Conservation (phyloP, 2,113 vertebrate genomes). For the Cynopterus brachyotis region DNA sequence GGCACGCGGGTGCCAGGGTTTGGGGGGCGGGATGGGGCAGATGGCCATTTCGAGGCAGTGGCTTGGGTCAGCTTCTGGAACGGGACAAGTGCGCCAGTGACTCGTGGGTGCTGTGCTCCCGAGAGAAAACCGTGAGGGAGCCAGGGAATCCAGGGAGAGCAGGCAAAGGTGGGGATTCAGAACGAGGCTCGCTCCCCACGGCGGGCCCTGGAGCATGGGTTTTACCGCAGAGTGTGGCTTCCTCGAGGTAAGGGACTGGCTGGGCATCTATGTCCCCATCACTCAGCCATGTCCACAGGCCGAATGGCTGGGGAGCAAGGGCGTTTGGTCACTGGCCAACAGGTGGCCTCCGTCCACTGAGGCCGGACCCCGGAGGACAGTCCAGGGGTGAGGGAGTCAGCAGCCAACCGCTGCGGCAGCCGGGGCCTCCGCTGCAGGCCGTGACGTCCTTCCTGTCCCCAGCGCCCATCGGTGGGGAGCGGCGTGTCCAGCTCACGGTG, state of each 20-base stretch:
- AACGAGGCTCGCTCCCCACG: fast-evolving
- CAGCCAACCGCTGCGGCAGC: no score
- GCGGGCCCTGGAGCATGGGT: neutral
- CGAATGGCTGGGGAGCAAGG: no score
- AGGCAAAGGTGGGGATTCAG: neutral
- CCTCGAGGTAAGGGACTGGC: neutral
- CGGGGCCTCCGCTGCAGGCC: fast-evolving
- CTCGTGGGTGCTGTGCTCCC: neutral
- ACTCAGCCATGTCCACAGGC: neutral
- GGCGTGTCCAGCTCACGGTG: fast-evolving
- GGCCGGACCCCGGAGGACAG: neutral
- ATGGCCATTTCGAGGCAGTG: fast-evolving
- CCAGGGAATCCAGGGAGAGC: neutral
- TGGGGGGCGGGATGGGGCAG: neutral
- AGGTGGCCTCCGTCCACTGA: neutral
- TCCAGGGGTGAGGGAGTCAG: neutral
- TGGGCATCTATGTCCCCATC: fast-evolving
- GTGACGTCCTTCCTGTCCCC: neutral
- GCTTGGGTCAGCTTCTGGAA: neutral
- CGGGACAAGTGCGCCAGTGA: neutral
- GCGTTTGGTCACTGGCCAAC: neutral
- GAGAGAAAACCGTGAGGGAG: neutral
- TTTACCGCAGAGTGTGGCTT: neutral
- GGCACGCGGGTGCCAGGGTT: neutral
- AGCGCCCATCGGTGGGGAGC: neutral